Percentiles rank a stretch among this genome's conserved stretches.
Evolutionary conservation across 2,797 vertebrate species (phyloP).

Genomic region (Astyanax mexicanus): DNA sequence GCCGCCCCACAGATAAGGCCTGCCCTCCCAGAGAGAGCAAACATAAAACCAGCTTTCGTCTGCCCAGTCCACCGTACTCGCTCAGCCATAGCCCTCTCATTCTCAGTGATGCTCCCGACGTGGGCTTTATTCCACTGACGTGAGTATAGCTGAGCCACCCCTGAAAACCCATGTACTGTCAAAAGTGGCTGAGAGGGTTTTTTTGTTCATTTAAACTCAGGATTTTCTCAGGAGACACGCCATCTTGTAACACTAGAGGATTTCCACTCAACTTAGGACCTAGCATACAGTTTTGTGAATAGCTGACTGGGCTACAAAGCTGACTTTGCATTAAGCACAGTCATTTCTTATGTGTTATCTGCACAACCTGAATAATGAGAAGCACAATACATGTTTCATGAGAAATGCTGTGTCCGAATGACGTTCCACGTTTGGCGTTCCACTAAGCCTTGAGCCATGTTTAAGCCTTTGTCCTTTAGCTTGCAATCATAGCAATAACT

Average conservation of each 20-base stretch:
- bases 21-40: slow-evolving; percentile 68
- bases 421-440: slow-evolving; percentile 36
- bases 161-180: slow-evolving; percentile 26
- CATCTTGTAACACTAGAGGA: slow-evolving; percentile 33
- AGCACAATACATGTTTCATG: slow-evolving; percentile 27
- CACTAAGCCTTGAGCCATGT: slow-evolving; percentile 40
- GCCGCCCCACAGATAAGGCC: slow-evolving; percentile 10
- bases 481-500: slow-evolving; percentile 25
- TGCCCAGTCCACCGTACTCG: slow-evolving; percentile 71
- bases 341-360: slow-evolving; percentile 20
- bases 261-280: neutral
- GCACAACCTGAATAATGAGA: slow-evolving; percentile 17
- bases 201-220: slow-evolving; percentile 39
- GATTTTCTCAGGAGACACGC: slow-evolving; percentile 51
- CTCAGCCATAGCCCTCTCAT: slow-evolving; percentile 64
- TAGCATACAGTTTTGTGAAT: neutral
- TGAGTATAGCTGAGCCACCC: slow-evolving; percentile 47
- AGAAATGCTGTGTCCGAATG: slow-evolving; percentile 31
- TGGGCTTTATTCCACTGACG: slow-evolving; percentile 64
- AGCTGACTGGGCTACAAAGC: slow-evolving; percentile 7
- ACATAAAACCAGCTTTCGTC: slow-evolving; percentile 72
- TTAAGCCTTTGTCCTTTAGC: slow-evolving; percentile 4
- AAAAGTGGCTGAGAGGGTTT: slow-evolving; percentile 1
- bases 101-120: slow-evolving; percentile 60
- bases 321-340: neutral